Evolutionary conservation across 2,113 vertebrate genomes (phyloP), one percentile per base, ranked within the genome.

Genomic region (Phaethon lepturus): DNA sequence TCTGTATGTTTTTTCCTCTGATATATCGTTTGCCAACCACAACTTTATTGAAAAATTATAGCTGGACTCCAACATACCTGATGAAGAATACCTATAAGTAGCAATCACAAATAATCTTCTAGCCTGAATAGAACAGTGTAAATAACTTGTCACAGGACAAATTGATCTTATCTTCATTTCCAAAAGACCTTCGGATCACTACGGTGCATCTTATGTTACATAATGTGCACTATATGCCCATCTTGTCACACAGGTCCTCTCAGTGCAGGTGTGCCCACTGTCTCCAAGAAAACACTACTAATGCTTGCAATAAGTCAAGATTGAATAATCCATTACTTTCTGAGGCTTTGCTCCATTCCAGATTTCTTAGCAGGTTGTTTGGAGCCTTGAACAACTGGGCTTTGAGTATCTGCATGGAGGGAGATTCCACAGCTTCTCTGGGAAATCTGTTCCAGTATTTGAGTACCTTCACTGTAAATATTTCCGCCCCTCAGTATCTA

Each of bases 301-400:
- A 76, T 63, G 60, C 50, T 15, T 53, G 88, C 86, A 95, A 86
- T 77, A 90, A 28, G 42, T 78, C 71, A 91, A 59, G 33, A 23
- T 40, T 53, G 19, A 93, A 85, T 28, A 94, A 90, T 44, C 53
- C 50, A n/a, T 90, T 93, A 81, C 56, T 81, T 62, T 78, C n/a
- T 45, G 71, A 50, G 38, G 24, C 59, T 90, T 69, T 86, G 22
- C 80, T 94, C 50, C 49, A 75, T 71, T 58, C 47, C 66, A 72
- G 20, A 20, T 90, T 78, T 77, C 77, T 74, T 44, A 85, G 73
- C 60, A 92, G 77, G 56, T 28, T 81, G 45, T 38, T 78, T 1
- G 7, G 64, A 93, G 56, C 31, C 13, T 71, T 47, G 35, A 83
- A 45, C 16, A 71, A 35, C 13, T 68, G 33, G 67, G 31, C 44